Conservation (phyloP, 2,888 invertebrate species). For the Tricholauxania praeusta region DNA sequence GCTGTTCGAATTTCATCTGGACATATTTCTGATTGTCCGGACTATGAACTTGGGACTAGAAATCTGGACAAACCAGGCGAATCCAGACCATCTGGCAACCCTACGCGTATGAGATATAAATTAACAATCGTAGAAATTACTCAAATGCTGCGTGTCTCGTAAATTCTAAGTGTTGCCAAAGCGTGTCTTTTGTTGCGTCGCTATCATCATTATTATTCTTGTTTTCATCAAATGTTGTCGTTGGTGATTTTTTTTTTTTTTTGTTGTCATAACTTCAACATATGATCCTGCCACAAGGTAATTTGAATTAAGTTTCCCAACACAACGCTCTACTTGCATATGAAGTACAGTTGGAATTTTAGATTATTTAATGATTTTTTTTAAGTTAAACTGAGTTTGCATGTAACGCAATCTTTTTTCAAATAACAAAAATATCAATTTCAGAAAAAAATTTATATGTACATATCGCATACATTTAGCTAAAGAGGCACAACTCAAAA, state of each 20-base stretch:
- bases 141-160: constrained; percentile 12
- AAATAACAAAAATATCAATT: too few relatives aligned
- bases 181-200: constrained; percentile 11
- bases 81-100: too few relatives aligned
- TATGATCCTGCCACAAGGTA: constrained; percentile 3
- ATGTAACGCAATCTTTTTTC: too few relatives aligned
- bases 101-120: constrained; percentile 3
- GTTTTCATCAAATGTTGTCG: constrained; percentile 5
- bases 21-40: too few relatives aligned
- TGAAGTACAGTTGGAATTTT: neutral
- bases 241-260: neutral
- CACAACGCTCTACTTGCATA: neutral
- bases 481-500: too few relatives aligned
- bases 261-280: neutral
- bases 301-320: neutral
- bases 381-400: too few relatives aligned
- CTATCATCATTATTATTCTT: constrained; percentile 6
- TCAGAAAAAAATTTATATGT: too few relatives aligned
- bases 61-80: too few relatives aligned
- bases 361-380: too few relatives aligned
- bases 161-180: constrained; percentile 23
- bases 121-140: neutral
- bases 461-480: too few relatives aligned
- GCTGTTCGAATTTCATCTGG: too few relatives aligned
- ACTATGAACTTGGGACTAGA: too few relatives aligned